Evolutionary conservation across 1,140 invertebrate genomes (phyloP), one percentile per base, ranked within the genome.

Genomic region (Formica selysi): DNA sequence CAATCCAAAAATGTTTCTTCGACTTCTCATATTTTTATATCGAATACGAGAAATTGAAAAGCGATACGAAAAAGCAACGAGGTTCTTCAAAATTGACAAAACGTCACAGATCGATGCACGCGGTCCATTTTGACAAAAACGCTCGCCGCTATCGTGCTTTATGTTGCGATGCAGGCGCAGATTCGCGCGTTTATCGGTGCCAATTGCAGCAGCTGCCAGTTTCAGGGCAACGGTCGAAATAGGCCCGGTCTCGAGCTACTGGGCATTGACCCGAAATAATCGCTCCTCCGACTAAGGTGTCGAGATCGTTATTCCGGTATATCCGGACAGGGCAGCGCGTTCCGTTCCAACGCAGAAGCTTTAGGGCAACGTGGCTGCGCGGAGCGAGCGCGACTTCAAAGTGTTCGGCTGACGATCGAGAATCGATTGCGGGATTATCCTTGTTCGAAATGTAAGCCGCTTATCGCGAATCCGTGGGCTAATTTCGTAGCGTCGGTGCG

Each of bases 381-480:
- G 41, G 22, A 44, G 19, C 26, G 16, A 64, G 38, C 84, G 65
- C 59, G 41, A 68, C 64, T 76, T 89, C 87, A 85, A 89, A 87
- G 86, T 65, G 79, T 65, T 59, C 10, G 32, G 11, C 13, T 32
- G 61, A 57, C 86, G 86, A 90, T 90, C 80, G 65, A 84, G 87
- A 89, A 90, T 89, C 89, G 87, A 90, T 89, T 87, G 80, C 76
- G 79, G 91, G 89, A 91, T 92, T 91, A 92, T 91, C 90, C 87
- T 70, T 41, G 74, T 83, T 91, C 81, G 86, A 76, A 87, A 70
- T 76, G 88, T 92, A 92, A 92, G 91, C 91, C 61, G 91, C 91
- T 92, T 92, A 92, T 92, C 91, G 62, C 76, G 86, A 91, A 92
- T 90, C 89, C 87, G 81, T 87, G 90, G 91, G 90, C 90, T 91